Evolutionary conservation across 2,888 invertebrate genomes (phyloP).

Genomic region (Pachliopta kotzebuea): DNA sequence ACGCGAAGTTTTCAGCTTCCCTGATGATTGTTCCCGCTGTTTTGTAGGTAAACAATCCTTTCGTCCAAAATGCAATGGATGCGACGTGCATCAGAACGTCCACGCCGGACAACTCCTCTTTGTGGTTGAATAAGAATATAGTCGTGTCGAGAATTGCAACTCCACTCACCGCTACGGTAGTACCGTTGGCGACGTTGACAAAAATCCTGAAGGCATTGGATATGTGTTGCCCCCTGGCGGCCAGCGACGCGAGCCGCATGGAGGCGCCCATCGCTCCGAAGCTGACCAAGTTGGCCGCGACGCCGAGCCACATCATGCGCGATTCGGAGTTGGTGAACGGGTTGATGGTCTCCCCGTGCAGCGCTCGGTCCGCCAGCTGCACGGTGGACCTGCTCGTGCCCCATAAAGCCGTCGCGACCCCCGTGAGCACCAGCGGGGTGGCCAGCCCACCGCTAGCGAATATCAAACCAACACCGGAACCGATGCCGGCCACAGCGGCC

Average conservation of each 20-base stretch:
- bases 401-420: conserved; percentile 33
- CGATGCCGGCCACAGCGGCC: conserved; percentile 34
- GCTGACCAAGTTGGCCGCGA: conserved; percentile 37
- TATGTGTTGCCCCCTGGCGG: conserved; percentile 35
- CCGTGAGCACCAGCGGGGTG: conserved; percentile 33
- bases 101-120: conserved; percentile 32
- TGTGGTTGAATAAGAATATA: conserved; percentile 33
- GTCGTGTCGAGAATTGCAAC: conserved; percentile 36
- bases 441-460: conserved; percentile 36
- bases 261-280: conserved; percentile 40
- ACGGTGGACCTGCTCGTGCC: conserved; percentile 34
- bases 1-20: conserved; percentile 35
- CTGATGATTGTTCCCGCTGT: conserved; percentile 36
- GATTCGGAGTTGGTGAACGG: conserved; percentile 36
- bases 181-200: conserved; percentile 37
- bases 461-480: conserved; percentile 33
- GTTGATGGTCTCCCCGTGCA: conserved; percentile 36
- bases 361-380: conserved; percentile 35
- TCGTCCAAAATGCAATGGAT: conserved; percentile 38
- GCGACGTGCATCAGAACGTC: conserved; percentile 37
- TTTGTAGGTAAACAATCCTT: conserved; percentile 36
- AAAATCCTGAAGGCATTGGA: conserved; percentile 35
- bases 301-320: conserved; percentile 38
- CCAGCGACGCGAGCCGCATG: conserved; percentile 37
- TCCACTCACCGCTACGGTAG: conserved; percentile 35